Percentiles rank a stretch among this genome's conserved stretches.
phyloP scores from a whole-genome alignment of 2,888 invertebrate species.

The Clitarchus hookeri region DNA sequence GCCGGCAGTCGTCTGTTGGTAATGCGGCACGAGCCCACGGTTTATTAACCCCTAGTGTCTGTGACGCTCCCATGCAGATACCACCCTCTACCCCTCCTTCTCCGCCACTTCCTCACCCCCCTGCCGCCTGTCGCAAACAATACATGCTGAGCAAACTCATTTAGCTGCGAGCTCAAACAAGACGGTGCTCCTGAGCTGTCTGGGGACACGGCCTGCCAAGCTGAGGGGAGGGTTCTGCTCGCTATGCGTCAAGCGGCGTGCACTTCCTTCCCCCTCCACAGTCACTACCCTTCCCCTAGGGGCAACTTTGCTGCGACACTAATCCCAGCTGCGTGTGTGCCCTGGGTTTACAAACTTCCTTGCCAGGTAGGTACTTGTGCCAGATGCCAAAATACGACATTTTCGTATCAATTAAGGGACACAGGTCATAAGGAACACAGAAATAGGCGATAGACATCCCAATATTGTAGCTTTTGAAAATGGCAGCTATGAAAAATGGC shows the following conservation, averaged over 20 bases:
- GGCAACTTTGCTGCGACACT: too few species aligned
- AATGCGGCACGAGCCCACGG: neutral
- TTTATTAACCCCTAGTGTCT: neutral
- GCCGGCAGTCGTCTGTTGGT: neutral
- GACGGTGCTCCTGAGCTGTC: neutral
- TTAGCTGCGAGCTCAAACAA: neutral
- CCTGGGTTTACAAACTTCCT: too few species aligned
- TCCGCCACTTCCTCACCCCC: neutral
- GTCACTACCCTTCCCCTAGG: neutral
- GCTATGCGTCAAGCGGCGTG: neutral
- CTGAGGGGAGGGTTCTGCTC: neutral
- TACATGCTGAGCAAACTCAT: slow-evolving; percentile 2
- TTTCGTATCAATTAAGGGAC: too few species aligned
- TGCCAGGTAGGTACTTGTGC: too few species aligned
- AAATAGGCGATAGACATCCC: too few species aligned
- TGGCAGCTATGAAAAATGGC: too few species aligned
- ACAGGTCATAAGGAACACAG: too few species aligned
- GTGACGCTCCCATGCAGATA: neutral
- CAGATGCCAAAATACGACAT: too few species aligned
- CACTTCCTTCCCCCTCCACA: neutral
- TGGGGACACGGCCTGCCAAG: neutral
- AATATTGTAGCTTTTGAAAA: too few species aligned
- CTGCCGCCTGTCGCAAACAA: neutral
- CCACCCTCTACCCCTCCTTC: neutral
- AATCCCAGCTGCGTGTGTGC: too few species aligned